Conservation (phyloP, 2,797 vertebrate species). For the Ctenopoma multispine region DNA sequence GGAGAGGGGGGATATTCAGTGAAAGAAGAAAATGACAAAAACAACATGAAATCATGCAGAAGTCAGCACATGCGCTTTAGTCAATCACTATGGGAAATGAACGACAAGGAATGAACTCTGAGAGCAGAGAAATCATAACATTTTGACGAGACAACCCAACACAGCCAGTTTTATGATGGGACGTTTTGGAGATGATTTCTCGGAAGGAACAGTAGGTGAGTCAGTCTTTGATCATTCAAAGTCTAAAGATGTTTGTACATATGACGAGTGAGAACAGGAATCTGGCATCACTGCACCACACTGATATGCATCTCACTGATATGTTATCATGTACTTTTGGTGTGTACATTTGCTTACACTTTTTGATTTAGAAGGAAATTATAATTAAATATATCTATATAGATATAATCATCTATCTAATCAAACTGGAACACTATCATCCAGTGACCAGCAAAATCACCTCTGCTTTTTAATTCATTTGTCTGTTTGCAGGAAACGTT, state of each 20-base stretch:
- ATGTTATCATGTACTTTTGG: too few species aligned
- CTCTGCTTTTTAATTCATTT: not conserved
- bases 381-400: too few species aligned
- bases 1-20: not conserved
- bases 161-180: not conserved
- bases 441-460: not conserved
- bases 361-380: too few species aligned
- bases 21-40: conserved; percentile 3
- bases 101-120: not conserved
- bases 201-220: not conserved
- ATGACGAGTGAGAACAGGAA: conserved; percentile 20
- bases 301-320: too few species aligned
- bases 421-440: too few species aligned
- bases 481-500: not conserved
- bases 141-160: not conserved
- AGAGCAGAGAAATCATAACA: not conserved
- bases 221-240: conserved; percentile 3
- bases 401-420: too few species aligned
- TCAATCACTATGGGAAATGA: not conserved
- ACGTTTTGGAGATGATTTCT: not conserved
- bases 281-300: too few species aligned
- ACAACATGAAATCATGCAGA: not conserved
- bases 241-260: not conserved
- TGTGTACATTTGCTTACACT: too few species aligned
- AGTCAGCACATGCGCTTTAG: too few species aligned